Evolutionary conservation across 2,888 invertebrate species (phyloP).

Genomic region (Drosophila birchii): DNA sequence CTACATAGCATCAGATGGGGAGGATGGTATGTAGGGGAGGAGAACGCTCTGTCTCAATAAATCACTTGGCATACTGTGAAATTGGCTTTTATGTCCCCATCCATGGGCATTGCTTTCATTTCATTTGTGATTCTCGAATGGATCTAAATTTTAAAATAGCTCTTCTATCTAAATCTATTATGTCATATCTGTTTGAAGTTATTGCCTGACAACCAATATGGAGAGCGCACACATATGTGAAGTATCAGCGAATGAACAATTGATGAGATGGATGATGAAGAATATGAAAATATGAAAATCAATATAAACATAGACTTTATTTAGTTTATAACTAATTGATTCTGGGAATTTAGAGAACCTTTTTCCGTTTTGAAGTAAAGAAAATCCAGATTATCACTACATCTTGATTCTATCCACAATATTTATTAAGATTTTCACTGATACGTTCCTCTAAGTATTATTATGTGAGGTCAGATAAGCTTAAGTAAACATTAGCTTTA

Average conservation of each 20-base stretch:
- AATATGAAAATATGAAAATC: neutral
- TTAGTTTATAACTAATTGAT: neutral
- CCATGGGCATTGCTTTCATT: conserved; percentile 40
- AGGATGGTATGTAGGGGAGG: conserved; percentile 9
- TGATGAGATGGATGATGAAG: conserved; percentile 8
- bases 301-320: neutral
- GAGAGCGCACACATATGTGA: conserved; percentile 12
- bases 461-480: no score
- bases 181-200: conserved; percentile 36
- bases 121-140: conserved; percentile 43
- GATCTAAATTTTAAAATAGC: conserved; percentile 45
- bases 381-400: neutral
- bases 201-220: conserved; percentile 40
- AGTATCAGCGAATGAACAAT: neutral
- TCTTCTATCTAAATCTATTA: conserved; percentile 40
- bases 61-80: conserved; percentile 51
- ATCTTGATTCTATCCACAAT: neutral
- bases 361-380: neutral
- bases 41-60: conserved; percentile 43
- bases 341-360: neutral
- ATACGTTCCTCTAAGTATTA: neutral
- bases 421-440: neutral
- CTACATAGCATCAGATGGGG: conserved; percentile 28
- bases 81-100: conserved; percentile 53
- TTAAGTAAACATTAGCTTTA: neutral